Evolutionary conservation across 2,113 vertebrate species (phyloP).

Genomic region (Catharus minimus): DNA sequence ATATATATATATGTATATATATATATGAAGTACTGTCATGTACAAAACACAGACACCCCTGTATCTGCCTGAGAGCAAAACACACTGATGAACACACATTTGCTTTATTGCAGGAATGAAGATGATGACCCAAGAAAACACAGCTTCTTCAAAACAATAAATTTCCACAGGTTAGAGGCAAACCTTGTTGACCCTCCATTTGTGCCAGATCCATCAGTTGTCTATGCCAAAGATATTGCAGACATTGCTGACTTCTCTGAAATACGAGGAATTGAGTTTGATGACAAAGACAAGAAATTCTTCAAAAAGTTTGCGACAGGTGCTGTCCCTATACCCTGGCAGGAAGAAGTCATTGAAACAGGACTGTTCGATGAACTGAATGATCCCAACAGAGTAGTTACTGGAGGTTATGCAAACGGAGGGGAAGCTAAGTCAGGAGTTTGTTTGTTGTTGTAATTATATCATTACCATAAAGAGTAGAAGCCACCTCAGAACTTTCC

Average conservation of each 20-base stretch:
- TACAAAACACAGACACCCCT: not conserved
- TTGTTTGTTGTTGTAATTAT: constrained; percentile 80
- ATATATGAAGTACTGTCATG: not conserved
- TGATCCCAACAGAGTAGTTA: constrained; percentile 78
- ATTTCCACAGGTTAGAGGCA: constrained; percentile 90
- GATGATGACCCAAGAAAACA: constrained; percentile 88
- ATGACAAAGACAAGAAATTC: constrained; percentile 88
- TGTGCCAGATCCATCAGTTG: constrained; percentile 88
- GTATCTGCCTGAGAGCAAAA: not conserved
- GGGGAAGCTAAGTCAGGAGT: constrained; percentile 78
- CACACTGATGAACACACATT: not conserved
- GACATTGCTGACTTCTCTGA: constrained; percentile 94
- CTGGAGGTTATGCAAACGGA: constrained; percentile 50
- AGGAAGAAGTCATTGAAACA: constrained; percentile 88
- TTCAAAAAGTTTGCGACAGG: constrained; percentile 89
- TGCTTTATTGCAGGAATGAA: constrained; percentile 73
- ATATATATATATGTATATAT: too few relatives aligned
- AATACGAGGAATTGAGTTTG: constrained; percentile 85
- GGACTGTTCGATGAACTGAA: constrained; percentile 88
- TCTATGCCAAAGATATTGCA: constrained; percentile 90
- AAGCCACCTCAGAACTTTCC: not conserved
- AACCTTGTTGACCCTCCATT: constrained; percentile 85
- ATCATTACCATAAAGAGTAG: not conserved
- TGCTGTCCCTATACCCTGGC: constrained; percentile 84
- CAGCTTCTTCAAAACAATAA: constrained; percentile 87